A percentile compares a stretch with the other conserved stretches of the same genome.
Evolutionary conservation across 2,797 vertebrate genomes (phyloP).

Genomic region (Periparus ater): DNA sequence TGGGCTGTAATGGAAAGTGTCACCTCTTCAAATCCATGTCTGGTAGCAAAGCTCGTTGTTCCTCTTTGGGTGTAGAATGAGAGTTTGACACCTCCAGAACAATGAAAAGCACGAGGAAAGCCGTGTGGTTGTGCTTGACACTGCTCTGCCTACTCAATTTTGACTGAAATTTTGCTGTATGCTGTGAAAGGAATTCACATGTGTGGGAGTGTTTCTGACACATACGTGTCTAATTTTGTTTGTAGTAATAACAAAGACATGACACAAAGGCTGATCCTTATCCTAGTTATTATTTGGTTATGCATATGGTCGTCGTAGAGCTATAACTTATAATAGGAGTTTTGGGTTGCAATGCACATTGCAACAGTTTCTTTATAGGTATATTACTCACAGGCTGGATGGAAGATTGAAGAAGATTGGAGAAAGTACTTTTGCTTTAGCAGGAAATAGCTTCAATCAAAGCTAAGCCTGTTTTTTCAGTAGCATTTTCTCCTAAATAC

Average conservation of each 20-base stretch:
- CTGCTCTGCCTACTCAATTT: not conserved
- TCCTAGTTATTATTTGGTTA: conserved; percentile 15
- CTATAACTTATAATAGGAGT: not conserved
- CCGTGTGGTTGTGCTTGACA: not conserved
- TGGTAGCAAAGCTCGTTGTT: not conserved
- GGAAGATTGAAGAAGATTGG: not conserved
- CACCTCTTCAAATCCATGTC: not conserved
- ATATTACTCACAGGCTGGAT: not conserved
- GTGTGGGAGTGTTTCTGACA: conserved; percentile 26
- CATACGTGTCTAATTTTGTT: conserved; percentile 35
- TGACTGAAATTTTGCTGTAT: conserved; percentile 10
- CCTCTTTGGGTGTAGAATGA: not conserved
- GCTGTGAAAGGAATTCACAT: not conserved
- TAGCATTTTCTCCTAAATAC: not conserved
- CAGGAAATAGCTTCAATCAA: not conserved
- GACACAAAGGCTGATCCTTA: conserved; percentile 22
- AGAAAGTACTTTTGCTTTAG: not conserved
- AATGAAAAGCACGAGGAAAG: not conserved
- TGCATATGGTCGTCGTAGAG: not conserved
- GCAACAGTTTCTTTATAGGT: not conserved
- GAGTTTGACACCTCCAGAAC: not conserved
- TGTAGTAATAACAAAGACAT: conserved; percentile 18
- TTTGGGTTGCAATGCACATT: not conserved
- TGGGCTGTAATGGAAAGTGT: not conserved
- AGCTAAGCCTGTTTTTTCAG: not conserved